phyloP scores from a whole-genome alignment of 2,888 invertebrate species.

The Drosophila anomalata region DNA sequence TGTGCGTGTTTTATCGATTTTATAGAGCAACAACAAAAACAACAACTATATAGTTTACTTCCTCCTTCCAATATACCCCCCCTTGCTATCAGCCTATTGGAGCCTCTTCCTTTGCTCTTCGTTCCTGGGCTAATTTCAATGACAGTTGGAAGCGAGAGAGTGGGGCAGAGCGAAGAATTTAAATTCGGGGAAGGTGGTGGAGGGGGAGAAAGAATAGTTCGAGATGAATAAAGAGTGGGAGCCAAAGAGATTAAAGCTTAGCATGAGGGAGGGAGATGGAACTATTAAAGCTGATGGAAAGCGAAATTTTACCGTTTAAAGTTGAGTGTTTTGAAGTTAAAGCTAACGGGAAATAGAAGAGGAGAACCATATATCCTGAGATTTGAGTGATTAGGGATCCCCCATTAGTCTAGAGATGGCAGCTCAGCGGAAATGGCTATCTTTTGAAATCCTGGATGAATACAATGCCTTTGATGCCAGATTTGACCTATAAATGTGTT shows the following conservation, averaged over 20 bases:
- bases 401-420: neutral
- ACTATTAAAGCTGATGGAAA: neutral
- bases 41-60: constrained; percentile 20
- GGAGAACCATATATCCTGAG: too few species aligned
- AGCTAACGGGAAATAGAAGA: neutral
- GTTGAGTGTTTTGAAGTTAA: neutral
- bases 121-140: constrained; percentile 41
- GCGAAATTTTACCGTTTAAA: neutral
- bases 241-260: neutral
- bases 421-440: constrained; percentile 1
- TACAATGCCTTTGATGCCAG: constrained; percentile 24
- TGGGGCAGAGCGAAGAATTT: constrained; percentile 1
- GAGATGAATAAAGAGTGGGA: neutral
- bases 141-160: constrained; percentile 21
- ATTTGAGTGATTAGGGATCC: neutral
- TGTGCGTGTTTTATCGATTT: constrained; percentile 70
- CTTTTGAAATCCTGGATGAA: constrained; percentile 14
- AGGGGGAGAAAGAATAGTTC: neutral
- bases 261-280: neutral
- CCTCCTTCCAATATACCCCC: constrained; percentile 1
- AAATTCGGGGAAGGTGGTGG: neutral
- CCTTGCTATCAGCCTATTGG: constrained; percentile 7
- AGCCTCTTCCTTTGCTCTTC: constrained; percentile 9
- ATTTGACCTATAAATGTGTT: constrained; percentile 39
- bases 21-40: constrained; percentile 55